Evolutionary conservation across 1,140 invertebrate genomes (phyloP).

Genomic region (Apis mellifera): Amel_HAv3.1 CM009945.2:3775001-3775500

Average conservation of each 20-base stretch:
- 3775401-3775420: too few relatives aligned
- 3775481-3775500: background rate
- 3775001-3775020: background rate
- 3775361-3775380: background rate
- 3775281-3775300: background rate
- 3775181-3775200: conserved; percentile 10
- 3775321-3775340: background rate
- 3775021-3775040: conserved; percentile 16
- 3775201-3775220: conserved; percentile 36
- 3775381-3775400: background rate
- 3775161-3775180: conserved; percentile 41
- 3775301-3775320: background rate
- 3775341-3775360: background rate
- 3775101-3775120: conserved; percentile 16
- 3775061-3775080: background rate
- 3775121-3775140: conserved; percentile 31
- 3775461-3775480: background rate
- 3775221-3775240: background rate
- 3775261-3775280: background rate
- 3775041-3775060: background rate
- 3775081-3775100: background rate
- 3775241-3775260: background rate
- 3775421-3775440: background rate
- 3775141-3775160: conserved; percentile 12
- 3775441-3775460: background rate